Evolutionary conservation across 2,113 vertebrate species (phyloP), one percentile per base, ranked within the genome.

Genomic region (Sebastes schlegelii): DNA sequence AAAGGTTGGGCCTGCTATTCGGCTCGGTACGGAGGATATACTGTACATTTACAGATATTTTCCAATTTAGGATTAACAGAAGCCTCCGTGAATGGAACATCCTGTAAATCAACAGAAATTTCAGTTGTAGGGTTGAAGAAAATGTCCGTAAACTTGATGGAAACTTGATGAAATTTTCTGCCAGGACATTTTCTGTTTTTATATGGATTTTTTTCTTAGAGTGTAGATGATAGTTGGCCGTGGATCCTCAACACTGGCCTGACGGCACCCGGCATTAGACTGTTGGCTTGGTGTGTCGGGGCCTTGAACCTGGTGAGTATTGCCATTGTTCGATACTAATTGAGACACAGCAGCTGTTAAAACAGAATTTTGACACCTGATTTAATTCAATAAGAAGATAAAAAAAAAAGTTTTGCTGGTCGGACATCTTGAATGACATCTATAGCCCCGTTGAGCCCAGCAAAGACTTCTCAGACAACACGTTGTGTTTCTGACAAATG

Each of bases 401-500:
- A 0, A 48, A 16, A 52, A 23, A 26, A 9, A 7, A n/a, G 5
- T 58, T 70, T 42, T 51, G 14, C 26, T 45, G 2, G 19, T 57
- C 2, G 5, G 14, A 23, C 34, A 67, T 23, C 11, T 62, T 48
- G 40, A 61, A 14, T 64, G 49, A 14, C 21, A 55, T 73, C 16
- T 17, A 34, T 34, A 14, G 12, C 51, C 49, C 68, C 45, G n/a
- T 14, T 26, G 17, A 48, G 8, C 48, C 45, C 52, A 1, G n/a
- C 34, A 45, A 42, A 77, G 64, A 61, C 21, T 67, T 74, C 43
- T 69, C 64, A 34, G n/a, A 67, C 52, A 79, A 46, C 70, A 66
- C 40, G 51, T 82, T 74, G 74, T 79, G 52, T 57, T 73, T 68
- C 72, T 83, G 78, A 83, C 40, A 57, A 87, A 82, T 80, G 65